Conservation (phyloP, 2,888 invertebrate genomes). For the Sinhomidia bicolor region DNA sequence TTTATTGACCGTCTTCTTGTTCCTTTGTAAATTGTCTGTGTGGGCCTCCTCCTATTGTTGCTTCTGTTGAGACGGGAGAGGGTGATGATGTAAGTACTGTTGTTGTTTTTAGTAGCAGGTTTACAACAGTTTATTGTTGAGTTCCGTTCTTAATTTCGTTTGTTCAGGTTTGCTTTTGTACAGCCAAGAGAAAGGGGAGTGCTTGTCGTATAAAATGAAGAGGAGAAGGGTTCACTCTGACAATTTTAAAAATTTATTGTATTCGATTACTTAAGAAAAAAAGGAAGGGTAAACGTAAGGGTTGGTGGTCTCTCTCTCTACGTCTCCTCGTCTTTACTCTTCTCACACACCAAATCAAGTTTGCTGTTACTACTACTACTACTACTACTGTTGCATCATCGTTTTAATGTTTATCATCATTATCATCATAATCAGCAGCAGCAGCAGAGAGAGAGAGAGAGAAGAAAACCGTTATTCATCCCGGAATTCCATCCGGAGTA, state of each 20-base stretch:
- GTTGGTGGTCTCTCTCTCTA: slow-evolving; percentile 58
- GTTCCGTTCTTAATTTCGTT: background rate
- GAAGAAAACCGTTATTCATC: no score
- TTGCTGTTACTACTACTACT: no score
- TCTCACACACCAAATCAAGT: no score
- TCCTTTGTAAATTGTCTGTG: background rate
- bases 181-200: background rate
- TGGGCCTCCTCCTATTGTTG: slow-evolving; percentile 20
- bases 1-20: background rate
- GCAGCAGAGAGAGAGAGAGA: no score
- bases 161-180: background rate
- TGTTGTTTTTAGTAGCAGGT: background rate
- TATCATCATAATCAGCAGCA: no score
- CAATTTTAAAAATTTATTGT: slow-evolving; percentile 50
- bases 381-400: no score
- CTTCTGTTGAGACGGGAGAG: slow-evolving; percentile 31
- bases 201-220: no score
- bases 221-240: slow-evolving; percentile 53
- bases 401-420: no score
- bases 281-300: slow-evolving; percentile 32
- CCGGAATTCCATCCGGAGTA: slow-evolving; percentile 80
- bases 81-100: background rate
- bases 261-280: slow-evolving; percentile 48
- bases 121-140: slow-evolving; percentile 24
- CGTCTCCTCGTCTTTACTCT: background rate